These are phyloP conservation scores for Formicarius rufipectus DNA, from an alignment of 2,113 vertebrate genomes.

Conservation along the genomic window DNA sequence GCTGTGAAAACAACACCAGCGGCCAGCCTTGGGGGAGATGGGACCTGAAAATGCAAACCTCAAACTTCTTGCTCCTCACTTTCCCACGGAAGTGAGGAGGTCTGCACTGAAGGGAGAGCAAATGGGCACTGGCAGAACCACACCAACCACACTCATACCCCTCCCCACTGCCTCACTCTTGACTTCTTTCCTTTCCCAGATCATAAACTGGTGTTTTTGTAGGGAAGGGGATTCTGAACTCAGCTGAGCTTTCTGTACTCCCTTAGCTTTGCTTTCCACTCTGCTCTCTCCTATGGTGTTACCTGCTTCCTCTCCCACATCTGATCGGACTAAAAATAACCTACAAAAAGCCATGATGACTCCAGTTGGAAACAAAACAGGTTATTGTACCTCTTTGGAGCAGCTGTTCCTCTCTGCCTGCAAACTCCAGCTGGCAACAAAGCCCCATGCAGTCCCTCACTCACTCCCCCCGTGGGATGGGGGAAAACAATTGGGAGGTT, in stretches of 20 bases:
- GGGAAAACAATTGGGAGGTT: not conserved
- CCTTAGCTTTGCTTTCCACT: not conserved
- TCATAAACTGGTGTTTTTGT: not conserved
- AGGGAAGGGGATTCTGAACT: not conserved
- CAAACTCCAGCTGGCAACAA: not conserved
- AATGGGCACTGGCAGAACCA: not conserved
- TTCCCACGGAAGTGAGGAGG: not conserved
- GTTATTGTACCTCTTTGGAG: not conserved
- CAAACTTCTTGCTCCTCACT: not conserved
- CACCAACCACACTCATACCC: not conserved
- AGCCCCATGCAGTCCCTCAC: not conserved
- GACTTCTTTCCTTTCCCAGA: not conserved
- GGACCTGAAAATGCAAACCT: not conserved
- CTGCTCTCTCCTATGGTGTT: not conserved
- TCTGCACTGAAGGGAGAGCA: not conserved
- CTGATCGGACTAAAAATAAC: conserved; percentile 33
- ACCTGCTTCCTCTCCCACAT: not conserved
- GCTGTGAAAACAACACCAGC: not conserved
- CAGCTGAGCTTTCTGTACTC: not conserved
- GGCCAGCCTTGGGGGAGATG: rapidly evolving
- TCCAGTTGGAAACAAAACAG: not conserved
- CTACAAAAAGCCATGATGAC: not conserved
- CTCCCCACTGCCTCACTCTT: not conserved
- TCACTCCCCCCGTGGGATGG: not conserved
- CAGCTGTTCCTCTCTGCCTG: not conserved